A percentile compares a stretch with the other conserved stretches of the same genome.
Evolutionary conservation across 2,888 invertebrate species (phyloP).

Genomic region (Aphidius colemani): DNA sequence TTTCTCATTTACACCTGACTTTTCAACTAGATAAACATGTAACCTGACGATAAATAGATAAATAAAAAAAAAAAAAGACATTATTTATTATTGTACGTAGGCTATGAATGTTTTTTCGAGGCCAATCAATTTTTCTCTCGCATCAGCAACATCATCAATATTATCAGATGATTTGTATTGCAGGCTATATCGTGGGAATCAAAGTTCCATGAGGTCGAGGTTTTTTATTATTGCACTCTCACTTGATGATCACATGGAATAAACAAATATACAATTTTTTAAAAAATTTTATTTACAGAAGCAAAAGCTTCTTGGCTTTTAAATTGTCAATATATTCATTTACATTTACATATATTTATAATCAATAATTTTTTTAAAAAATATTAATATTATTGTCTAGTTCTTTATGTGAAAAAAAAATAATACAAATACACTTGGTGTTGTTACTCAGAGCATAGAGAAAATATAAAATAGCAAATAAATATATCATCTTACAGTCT

Average conservation of each 20-base stretch:
- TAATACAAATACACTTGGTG: slow-evolving; percentile 28
- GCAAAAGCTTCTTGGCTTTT: too few species aligned
- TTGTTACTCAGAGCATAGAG: slow-evolving; percentile 28
- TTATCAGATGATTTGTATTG: too few species aligned
- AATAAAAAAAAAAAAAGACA: too few species aligned
- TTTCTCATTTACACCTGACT: slow-evolving; percentile 10
- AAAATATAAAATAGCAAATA: slow-evolving; percentile 24
- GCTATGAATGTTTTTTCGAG: background rate
- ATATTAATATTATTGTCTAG: too few species aligned
- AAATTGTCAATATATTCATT: background rate
- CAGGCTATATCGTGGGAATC: slow-evolving; percentile 7
- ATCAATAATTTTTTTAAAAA: too few species aligned
- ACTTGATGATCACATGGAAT: background rate
- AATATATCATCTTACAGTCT: slow-evolving; percentile 36
- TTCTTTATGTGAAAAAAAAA: too few species aligned
- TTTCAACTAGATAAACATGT: slow-evolving; percentile 8
- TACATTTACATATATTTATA: too few species aligned
- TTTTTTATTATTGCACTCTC: slow-evolving; percentile 5
- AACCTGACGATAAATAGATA: background rate
- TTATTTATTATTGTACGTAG: too few species aligned
- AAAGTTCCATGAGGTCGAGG: slow-evolving; percentile 8
- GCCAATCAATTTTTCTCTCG: background rate
- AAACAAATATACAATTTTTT: too few species aligned
- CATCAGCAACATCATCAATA: background rate
- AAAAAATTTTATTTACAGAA: too few species aligned